Conservation (phyloP, 2,797 vertebrate species). For the Dipus sagitta region DNA sequence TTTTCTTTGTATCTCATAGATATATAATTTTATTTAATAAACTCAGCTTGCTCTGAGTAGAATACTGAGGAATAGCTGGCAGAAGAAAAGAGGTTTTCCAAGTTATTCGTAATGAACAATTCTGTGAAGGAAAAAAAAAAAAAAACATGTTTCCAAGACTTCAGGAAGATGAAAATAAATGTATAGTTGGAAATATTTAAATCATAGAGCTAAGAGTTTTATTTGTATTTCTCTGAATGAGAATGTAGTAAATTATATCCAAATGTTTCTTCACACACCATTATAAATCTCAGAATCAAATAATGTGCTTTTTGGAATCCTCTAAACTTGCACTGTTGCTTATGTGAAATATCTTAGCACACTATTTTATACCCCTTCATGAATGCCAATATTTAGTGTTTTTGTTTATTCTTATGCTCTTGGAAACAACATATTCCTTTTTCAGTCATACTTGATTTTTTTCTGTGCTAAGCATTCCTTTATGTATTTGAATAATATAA, state of each 20-base stretch:
- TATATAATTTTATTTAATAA: no score
- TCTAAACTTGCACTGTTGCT: background rate
- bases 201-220: background rate
- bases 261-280: background rate
- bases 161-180: background rate
- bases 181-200: background rate
- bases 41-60: background rate
- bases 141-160: slow-evolving; percentile 2
- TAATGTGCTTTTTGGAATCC: background rate
- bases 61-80: background rate
- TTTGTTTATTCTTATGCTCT: background rate
- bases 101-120: background rate
- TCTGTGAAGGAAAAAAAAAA: background rate
- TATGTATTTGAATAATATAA: no score
- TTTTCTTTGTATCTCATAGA: no score
- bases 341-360: no score
- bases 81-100: background rate
- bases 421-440: background rate
- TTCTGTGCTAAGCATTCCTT: no score
- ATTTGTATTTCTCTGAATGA: background rate
- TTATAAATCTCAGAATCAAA: background rate
- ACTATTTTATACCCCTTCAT: no score
- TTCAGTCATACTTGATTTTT: no score
- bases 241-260: background rate
- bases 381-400: background rate